Base-by-base conservation (phyloP, 2,797 vertebrate genomes). In the Heliangelus exortis region DNA sequence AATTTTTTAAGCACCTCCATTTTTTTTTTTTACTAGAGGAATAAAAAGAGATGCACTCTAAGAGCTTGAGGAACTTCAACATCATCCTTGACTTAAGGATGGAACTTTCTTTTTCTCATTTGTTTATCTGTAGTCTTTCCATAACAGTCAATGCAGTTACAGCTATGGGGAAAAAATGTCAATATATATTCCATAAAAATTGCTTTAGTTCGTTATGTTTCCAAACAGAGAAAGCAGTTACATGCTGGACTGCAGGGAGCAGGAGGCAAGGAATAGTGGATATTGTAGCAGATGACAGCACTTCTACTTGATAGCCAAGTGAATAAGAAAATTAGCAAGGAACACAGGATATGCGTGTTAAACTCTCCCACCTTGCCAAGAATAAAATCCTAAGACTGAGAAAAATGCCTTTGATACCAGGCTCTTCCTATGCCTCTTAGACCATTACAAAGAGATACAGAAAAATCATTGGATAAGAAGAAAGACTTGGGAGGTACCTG, bases 21-120 rank as follows among this genome's bases (percentile, higher is more conserved):
- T 72, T 3, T 16, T 54, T 36, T 36, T 34, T 34, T 36, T 36
- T 72, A 7, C 8, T 47, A 5, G 15, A 39, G 23, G 23, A 36
- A 65, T 58, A 78, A 74, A 87, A 71, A 41, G 3, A 67, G 23
- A 57, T 50, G 5, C 31, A 58, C 15, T 71, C 4, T 81, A 78
- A 77, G n/a, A 87, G 15, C 77, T 88, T 2, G 1, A 78, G 36
- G 58, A 51, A 92, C 89, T 94, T 78, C 33, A 61, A 36, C 72
- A 50, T 67, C 53, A 77, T 50, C 47, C 54, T 31, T 90, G 66
- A 81, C 22, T 92, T 94, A 77, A 67, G 57, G 93, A 81, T 75
- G 23, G 7, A 80, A 61, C 18, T 61, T 74, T 45, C 41, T 51
- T 87, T 67, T 50, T 67, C 58, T 68, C 22, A 17, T 95, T 86